Base-by-base conservation (phyloP, 2,888 invertebrate genomes). In the Cheilosia urbana region DNA sequence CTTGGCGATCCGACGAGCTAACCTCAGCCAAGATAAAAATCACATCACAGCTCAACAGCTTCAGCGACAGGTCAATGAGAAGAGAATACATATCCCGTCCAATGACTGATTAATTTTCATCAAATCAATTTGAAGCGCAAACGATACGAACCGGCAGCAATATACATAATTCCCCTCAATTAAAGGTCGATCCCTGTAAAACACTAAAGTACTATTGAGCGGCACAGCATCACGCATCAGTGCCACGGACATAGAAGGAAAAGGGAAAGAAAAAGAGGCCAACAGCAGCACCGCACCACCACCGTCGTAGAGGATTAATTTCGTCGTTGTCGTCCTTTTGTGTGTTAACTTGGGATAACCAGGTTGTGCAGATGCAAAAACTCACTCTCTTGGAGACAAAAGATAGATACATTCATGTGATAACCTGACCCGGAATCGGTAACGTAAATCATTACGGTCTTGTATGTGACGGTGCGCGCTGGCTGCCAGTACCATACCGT, bases 401-500 rank as follows among this genome's bases (percentile, higher is more conserved):
- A 63, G 77, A 27, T 27, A 78, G 77, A 72, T 66, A 65, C 58
- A 79, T 79, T 65, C 55, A 30, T 51, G 72, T n/a, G 72, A 79
- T 79, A 79, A 72, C 79, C 66, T 79, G 72, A 79, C 79, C 79
- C 72, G 72, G 72, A 79, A 79, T 72, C 51, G 21, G 65, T 72
- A 72, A 42, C 72, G 65, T 79, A 72, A 79, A 79, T 72, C 72
- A 79, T 77, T 77, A 68, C 51, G 49, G 51, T 47, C 53, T 17
- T 45, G 72, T 51, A n/a, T n/a, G 57, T 57, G 47, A 19, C 9
- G 19, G 47, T 19, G 45, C n/a, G 0, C 40, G 45, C 5, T 30
- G 58, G 45, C 17, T 24, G 24, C 24, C 24, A 24, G 9, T 30
- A 57, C 45, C 4, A 30, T 57, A 55, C 53, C 57, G 21, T 45